These are phyloP conservation scores for Rhynchonycteris naso DNA, from an alignment of 2,797 vertebrate species.

Conservation along the genomic window DNA sequence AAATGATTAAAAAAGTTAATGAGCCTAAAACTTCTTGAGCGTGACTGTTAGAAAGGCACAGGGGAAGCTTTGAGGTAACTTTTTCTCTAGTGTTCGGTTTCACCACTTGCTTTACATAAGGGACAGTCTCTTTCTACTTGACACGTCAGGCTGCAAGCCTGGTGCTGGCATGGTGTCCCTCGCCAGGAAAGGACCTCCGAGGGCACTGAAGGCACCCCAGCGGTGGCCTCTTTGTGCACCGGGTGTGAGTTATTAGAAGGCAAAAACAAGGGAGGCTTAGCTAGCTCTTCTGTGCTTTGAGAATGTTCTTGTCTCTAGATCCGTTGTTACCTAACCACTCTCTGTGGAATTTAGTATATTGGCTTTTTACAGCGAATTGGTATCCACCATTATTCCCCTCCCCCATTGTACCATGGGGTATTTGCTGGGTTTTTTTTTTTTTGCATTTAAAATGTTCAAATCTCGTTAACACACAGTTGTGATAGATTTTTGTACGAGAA, in stretches of 20 bases:
- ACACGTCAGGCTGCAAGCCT: not conserved
- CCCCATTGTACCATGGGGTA: not conserved
- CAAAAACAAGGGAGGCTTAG: not conserved
- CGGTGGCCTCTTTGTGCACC: not conserved
- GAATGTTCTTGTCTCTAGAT: constrained; percentile 7
- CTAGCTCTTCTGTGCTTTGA: not conserved
- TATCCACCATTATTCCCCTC: not conserved
- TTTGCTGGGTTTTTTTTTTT: constrained; percentile 1
- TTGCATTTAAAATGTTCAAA: not conserved
- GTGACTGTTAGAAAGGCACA: not conserved
- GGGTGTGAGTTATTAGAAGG: not conserved
- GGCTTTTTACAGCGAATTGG: not conserved
- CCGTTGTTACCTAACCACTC: not conserved
- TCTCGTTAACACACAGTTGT: not conserved
- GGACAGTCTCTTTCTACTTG: not conserved
- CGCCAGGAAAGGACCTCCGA: no score
- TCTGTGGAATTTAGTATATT: not conserved
- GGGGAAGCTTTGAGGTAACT: not conserved
- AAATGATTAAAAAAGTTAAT: constrained; percentile 16
- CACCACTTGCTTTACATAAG: not conserved
- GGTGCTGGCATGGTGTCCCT: not conserved
- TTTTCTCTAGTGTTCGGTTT: not conserved
- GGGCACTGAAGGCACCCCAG: not conserved
- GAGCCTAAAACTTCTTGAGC: not conserved
- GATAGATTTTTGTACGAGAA: not conserved